Conservation (phyloP, 2,888 invertebrate genomes). For the Branchipolynoe longqiensis region DNA sequence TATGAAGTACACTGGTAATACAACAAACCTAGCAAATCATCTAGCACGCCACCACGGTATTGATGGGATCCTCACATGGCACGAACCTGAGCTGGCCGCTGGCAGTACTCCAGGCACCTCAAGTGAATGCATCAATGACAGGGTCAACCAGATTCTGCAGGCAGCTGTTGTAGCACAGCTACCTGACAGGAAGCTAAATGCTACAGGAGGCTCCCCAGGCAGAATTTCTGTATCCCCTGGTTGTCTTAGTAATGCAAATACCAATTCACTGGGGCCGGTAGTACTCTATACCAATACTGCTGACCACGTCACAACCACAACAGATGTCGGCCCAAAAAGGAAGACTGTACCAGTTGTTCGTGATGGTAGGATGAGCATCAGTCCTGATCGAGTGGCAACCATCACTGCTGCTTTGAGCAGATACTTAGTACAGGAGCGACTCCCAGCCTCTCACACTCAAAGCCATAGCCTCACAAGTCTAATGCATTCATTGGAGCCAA, state of each 20-base stretch:
- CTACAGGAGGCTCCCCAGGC: background rate
- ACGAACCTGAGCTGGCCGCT: background rate
- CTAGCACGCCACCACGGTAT: conserved; percentile 14
- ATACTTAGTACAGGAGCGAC: conserved; percentile 7
- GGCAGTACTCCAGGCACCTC: background rate
- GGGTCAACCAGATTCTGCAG: conserved; percentile 38
- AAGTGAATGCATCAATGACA: conserved; percentile 6
- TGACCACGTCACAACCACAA: conserved; percentile 44
- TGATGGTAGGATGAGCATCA: background rate
- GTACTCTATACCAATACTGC: background rate
- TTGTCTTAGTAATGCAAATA: background rate
- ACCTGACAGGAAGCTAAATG: background rate
- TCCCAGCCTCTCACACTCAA: background rate
- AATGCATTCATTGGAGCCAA: background rate
- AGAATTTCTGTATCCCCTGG: background rate
- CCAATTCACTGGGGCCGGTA: background rate
- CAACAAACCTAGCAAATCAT: conserved; percentile 45
- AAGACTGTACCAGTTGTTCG: background rate
- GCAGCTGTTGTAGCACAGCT: conserved; percentile 32
- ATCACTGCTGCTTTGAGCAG: background rate
- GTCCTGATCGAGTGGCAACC: background rate
- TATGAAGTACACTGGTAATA: conserved; percentile 45
- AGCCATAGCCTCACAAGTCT: background rate
- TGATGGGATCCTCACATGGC: conserved; percentile 37
- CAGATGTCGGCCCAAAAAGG: background rate